Base-by-base conservation (phyloP, 2,797 vertebrate genomes). In the Aplochiton taeniatus region DNA sequence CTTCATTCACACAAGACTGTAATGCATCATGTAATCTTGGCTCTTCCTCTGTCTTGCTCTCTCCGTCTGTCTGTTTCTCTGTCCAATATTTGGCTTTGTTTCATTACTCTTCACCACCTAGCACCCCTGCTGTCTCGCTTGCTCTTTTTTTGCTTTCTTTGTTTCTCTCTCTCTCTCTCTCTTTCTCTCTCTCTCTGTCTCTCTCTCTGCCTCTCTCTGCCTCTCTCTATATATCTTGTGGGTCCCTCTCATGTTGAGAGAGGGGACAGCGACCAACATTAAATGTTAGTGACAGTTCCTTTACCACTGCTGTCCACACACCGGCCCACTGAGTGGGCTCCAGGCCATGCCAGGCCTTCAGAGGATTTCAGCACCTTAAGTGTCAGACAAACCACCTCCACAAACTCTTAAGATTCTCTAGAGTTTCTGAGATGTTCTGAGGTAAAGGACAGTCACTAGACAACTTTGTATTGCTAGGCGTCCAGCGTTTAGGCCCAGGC, bases 241-340 rank as follows among this genome's bases (percentile, higher is more conserved):
- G 14, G 45, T 68, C 66, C 66, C 53, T 64, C 61, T 58, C 57
- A 63, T 59, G 43, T 66, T 76, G 78, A 31, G 58, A 54, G 49
- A 46, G 41, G 69, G 57, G 68, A 66, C 72, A 68, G 77, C 76
- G 83, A 69, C 61, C 57, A 79, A 71, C 74, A 67, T 68, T 81
- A 79, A 88, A 78, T 49, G 71, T 73, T 51, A 69, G 71, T 84
- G 86, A 86, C 82, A 81, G 67, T 44, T 11, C 70, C 76, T 70
- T 75, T 69, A 69, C 72, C 46, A 60, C 68, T 70, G 18, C 45
- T 56, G 68, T 31, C 47, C 46, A 10, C 46, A 9, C 46, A 47
- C 9, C 9, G 9, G 9, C 2, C 47, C 47, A 11, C 47, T 48
- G 9, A 11, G 47, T 11, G 11, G 47, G 11, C 14, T 48, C 11